Base-by-base conservation (phyloP, 2,888 invertebrate genomes). In the Drosophila hamatofila region DNA sequence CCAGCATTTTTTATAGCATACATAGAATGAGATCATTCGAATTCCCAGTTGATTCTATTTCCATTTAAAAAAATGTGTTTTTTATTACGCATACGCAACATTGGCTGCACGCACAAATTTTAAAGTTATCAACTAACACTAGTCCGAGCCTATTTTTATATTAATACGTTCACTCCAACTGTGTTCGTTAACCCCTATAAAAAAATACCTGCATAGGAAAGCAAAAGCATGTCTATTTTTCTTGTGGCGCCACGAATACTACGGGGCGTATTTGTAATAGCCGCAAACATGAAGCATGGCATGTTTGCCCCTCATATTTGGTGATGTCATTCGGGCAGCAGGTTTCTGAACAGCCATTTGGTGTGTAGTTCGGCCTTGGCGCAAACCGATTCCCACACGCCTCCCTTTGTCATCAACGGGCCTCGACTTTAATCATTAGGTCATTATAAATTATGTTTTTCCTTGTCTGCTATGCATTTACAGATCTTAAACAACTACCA, bases 401-500 rank as follows among this genome's bases (percentile, higher is more conserved):
- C 44, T 35, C 64, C 23, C 39, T 33, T 58, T 25, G 21, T 25
- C 30, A 16, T 44, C 16, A 60, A 52, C 55, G n/a, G 51, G 49
- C 30, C 49, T 42, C 44, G 4, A 27, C n/a, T 42, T 49, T 44
- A 67, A 51, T 64, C 57, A 51, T 65, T 21, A 64, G 67, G 37
- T 39, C 39, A 61, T 73, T 62, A 81, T 56, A 70, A 71, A 77
- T 78, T 66, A 69, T 75, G 21, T 58, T 52, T 61, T 57, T 16
- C 12, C n/a, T 14, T 35, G 35, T 58, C 27, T 57, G 35, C 39
- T 80, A 70, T 48, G 60, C 54, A 65, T 57, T 88, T 89, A 70
- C 83, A 87, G 87, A 78, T 77, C 75, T 76, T 76, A 39, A 62
- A 58, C 60, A 72, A 62, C 42, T 14, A 72, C 93, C 95, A 93